Evolutionary conservation across 2,113 vertebrate genomes (phyloP).

Genomic region (Psittacula cyanocephala): DNA sequence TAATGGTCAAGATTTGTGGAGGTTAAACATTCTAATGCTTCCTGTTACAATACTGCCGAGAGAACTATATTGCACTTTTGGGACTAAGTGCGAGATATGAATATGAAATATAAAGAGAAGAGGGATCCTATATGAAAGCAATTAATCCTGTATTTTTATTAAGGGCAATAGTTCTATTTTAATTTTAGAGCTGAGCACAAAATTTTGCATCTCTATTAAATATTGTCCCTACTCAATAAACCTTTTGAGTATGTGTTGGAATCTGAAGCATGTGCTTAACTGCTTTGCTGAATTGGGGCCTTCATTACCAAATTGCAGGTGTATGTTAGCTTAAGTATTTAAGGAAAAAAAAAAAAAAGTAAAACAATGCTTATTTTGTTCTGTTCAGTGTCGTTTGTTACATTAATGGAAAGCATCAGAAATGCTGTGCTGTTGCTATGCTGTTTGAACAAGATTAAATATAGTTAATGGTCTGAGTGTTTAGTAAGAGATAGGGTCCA

Average conservation of each 20-base stretch:
- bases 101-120: background rate
- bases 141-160: background rate
- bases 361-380: slow-evolving; percentile 40
- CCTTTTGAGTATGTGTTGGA: slow-evolving; percentile 52
- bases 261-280: slow-evolving; percentile 45
- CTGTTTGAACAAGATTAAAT: background rate
- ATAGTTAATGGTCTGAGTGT: background rate
- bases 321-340: slow-evolving; percentile 31
- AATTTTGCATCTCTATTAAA: background rate
- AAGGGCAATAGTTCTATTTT: background rate
- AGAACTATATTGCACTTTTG: background rate
- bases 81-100: background rate
- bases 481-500: background rate
- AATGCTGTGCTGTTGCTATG: background rate
- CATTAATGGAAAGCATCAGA: slow-evolving; percentile 25
- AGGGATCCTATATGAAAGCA: background rate
- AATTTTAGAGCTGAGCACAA: background rate
- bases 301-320: slow-evolving; percentile 50
- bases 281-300: slow-evolving; percentile 42
- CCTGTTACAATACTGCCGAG: background rate
- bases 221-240: slow-evolving; percentile 27
- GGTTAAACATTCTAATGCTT: background rate
- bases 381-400: background rate
- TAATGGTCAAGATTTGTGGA: background rate
- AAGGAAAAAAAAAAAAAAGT: background rate